Evolutionary conservation across 2,888 invertebrate species (phyloP), one percentile per base, ranked within the genome.

Genomic region (Luperina testacea): DNA sequence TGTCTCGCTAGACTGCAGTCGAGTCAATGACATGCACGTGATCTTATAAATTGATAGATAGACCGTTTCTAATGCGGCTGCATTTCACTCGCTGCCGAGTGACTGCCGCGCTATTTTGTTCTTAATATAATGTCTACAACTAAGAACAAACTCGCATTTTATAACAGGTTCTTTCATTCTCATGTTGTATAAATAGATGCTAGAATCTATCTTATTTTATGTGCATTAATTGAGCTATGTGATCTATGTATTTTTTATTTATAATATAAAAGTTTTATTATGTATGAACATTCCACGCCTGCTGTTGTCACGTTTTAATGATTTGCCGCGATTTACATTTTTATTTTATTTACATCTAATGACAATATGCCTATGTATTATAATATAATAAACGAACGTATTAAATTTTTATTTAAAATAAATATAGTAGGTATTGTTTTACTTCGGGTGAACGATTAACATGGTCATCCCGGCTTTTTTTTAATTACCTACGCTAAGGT

Each of bases 291-390:
- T 92, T 92, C 91, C 90, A 90, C 84, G 83, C 86, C 88, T 86
- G 86, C 87, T 89, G 87, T 86, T 90, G 83, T 87, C 85, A 89
- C 88, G 88, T 90, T 82, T 79, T 80, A 87, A 86, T 91, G 74
- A 82, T 88, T 92, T 92, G 91, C 90, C 72, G 90, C 91, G 87
- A 87, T 90, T 90, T 87, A 75, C 77, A 70, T 78, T 75, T 73
- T 75, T 77, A 71, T 84, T 88, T 80, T 85, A 80, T 90, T 90
- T 91, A 90, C 91, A 88, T 94, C 91, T 92, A 92, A 89, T 90
- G 93, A 94, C 93, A 93, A 94, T 94, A 94, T 90, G 92, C 92
- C 92, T 94, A 92, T 93, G 90, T 92, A 92, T 86, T 90, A 91
- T 89, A 90, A 91, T 90, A 91, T 89, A 90, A 91, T 89, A 90